Conservation (phyloP, 2,797 vertebrate genomes). For the Ceyx erithaca region DNA sequence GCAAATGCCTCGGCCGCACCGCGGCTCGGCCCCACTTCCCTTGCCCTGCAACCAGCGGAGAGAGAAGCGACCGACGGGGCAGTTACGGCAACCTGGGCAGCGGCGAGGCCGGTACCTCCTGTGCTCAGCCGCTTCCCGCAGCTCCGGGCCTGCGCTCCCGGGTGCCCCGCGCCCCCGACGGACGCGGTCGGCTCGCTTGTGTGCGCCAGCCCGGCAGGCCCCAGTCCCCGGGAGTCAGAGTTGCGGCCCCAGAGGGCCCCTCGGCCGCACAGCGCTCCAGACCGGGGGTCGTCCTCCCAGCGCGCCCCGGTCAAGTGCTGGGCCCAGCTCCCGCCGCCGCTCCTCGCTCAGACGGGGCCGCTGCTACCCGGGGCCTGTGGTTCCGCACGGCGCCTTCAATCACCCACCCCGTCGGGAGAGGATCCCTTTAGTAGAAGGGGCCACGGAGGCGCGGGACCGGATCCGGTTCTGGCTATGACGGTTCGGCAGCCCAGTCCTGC, state of each 20-base stretch:
- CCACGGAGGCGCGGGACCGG: background rate
- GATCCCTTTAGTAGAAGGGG: background rate
- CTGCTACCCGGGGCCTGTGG: too few relatives aligned
- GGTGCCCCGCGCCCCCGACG: background rate
- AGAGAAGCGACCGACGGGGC: background rate
- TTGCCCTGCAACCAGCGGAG: background rate
- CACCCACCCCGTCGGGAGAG: background rate
- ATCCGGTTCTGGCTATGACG: too few relatives aligned
- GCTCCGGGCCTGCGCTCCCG: background rate
- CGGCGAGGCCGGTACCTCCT: background rate
- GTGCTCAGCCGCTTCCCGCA: background rate
- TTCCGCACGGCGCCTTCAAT: too few relatives aligned
- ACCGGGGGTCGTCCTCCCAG: background rate
- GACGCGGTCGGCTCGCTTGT: background rate
- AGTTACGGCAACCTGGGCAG: background rate
- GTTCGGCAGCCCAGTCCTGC: background rate
- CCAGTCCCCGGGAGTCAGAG: background rate
- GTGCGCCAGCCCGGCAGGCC: background rate
- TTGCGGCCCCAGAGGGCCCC: background rate
- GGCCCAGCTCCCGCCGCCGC: background rate
- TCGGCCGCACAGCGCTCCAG: background rate
- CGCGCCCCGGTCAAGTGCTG: background rate
- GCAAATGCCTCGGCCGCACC: background rate
- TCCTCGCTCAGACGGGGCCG: background rate
- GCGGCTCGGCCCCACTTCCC: too few relatives aligned